A percentile compares a stretch with the other conserved stretches of the same genome.
Conservation (phyloP, 2,797 vertebrate genomes). For the Gorsachius magnificus region DNA sequence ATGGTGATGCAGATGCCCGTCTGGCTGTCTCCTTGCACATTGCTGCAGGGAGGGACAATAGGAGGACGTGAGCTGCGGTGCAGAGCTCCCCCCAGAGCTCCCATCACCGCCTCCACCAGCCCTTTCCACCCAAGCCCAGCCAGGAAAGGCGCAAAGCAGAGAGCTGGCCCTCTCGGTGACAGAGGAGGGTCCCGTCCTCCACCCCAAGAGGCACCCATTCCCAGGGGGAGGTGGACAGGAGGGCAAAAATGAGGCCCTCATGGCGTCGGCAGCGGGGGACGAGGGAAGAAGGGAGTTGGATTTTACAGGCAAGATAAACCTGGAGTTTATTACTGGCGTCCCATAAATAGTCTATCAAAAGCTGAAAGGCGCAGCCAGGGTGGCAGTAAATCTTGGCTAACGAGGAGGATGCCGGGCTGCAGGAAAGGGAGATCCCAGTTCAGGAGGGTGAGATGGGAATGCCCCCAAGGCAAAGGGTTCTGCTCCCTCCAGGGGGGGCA, state of each 20-base stretch:
- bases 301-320: slow-evolving; percentile 64
- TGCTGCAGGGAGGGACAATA: slow-evolving; percentile 70
- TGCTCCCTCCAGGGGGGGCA: neutral
- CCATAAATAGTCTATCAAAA: slow-evolving; percentile 62
- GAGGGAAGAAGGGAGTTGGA: slow-evolving; percentile 25
- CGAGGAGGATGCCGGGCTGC: neutral
- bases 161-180: neutral
- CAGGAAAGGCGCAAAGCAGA: neutral
- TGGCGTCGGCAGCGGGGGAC: neutral
- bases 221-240: neutral
- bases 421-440: neutral
- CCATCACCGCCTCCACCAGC: neutral
- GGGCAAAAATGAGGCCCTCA: neutral
- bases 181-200: rapidly evolving
- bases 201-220: neutral
- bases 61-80: neutral
- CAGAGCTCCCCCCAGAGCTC: neutral
- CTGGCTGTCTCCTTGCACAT: slow-evolving; percentile 90
- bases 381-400: slow-evolving; percentile 42
- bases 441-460: neutral
- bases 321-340: slow-evolving; percentile 42
- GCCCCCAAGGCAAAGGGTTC: neutral
- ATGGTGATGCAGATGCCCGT: slow-evolving; percentile 96
- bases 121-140: neutral
- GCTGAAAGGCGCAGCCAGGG: neutral